Evolutionary conservation across 2,797 vertebrate genomes (phyloP).

Genomic region (Labroides dimidiatus): DNA sequence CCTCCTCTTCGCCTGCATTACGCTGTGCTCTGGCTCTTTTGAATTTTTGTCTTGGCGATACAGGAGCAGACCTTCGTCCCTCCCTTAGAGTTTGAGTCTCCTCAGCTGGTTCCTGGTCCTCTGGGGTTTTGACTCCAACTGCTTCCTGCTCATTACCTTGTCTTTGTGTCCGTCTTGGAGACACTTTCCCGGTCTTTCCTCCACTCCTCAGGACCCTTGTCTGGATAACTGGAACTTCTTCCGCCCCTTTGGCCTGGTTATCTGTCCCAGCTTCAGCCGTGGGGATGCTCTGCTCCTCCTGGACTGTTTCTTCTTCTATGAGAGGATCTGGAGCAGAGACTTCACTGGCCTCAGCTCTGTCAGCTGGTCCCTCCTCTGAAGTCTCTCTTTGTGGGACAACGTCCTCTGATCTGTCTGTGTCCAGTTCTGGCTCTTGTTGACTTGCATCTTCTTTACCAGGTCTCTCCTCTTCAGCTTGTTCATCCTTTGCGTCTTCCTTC

Average conservation of each 20-base stretch:
- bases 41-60: neutral
- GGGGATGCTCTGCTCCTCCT: neutral
- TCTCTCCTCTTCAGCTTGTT: slow-evolving; percentile 39
- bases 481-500: neutral
- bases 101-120: slow-evolving; percentile 11
- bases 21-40: slow-evolving; percentile 28
- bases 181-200: slow-evolving; percentile 80
- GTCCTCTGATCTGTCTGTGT: neutral
- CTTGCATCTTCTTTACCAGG: slow-evolving; percentile 79
- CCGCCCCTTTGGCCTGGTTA: neutral
- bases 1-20: slow-evolving; percentile 3
- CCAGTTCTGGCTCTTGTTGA: slow-evolving; percentile 54
- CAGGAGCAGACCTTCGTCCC: slow-evolving; percentile 21
- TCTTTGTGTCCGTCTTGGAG: no score
- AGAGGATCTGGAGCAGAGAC: neutral
- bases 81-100: slow-evolving; percentile 25
- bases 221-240: slow-evolving; percentile 68
- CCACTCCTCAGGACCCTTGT: slow-evolving; percentile 83
- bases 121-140: no score
- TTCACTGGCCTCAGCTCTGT: neutral
- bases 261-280: neutral
- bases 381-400: slow-evolving; percentile 36
- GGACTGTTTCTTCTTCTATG: neutral
- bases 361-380: neutral
- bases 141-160: no score